Evolutionary conservation across 2,113 vertebrate species (phyloP).

Genomic region (Cololabis saira): DNA sequence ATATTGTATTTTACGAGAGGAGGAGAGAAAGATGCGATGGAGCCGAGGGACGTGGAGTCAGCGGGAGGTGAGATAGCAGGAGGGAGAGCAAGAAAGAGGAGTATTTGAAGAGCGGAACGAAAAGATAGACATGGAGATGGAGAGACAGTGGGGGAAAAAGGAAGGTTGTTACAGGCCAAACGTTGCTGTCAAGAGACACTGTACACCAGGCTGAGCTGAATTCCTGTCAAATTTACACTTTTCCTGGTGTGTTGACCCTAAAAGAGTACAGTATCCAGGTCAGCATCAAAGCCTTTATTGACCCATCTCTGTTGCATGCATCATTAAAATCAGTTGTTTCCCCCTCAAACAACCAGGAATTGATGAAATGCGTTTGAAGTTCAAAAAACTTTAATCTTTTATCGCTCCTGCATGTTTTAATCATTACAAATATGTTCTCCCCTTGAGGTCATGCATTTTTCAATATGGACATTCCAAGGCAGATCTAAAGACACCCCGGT

Average conservation of each 20-base stretch:
- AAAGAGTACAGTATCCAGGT: slow-evolving; percentile 41
- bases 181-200: slow-evolving; percentile 38
- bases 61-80: slow-evolving; percentile 45
- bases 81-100: slow-evolving; percentile 32
- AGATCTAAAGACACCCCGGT: slow-evolving; percentile 56
- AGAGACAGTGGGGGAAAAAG: background rate
- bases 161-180: slow-evolving; percentile 47
- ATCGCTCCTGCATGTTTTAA: slow-evolving; percentile 55
- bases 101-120: slow-evolving; percentile 39
- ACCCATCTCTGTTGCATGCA: slow-evolving; percentile 55
- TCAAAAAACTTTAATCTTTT: slow-evolving; percentile 53
- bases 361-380: slow-evolving; percentile 52
- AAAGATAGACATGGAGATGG: slow-evolving; percentile 17
- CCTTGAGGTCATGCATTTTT: slow-evolving; percentile 35
- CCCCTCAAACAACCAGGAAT: slow-evolving; percentile 31
- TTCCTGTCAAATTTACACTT: slow-evolving; percentile 35
- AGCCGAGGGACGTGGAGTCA: slow-evolving; percentile 41
- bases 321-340: slow-evolving; percentile 55
- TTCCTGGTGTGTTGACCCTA: slow-evolving; percentile 35
- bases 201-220: slow-evolving; percentile 13
- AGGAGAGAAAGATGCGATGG: slow-evolving; percentile 50
- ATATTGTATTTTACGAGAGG: slow-evolving; percentile 72
- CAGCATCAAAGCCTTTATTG: slow-evolving; percentile 32
- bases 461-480: slow-evolving; percentile 43
- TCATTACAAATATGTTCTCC: slow-evolving; percentile 62